A percentile compares a stretch with the other conserved stretches of the same genome.
Conservation (phyloP, 2,888 invertebrate genomes). For the Epiblema foenella region DNA sequence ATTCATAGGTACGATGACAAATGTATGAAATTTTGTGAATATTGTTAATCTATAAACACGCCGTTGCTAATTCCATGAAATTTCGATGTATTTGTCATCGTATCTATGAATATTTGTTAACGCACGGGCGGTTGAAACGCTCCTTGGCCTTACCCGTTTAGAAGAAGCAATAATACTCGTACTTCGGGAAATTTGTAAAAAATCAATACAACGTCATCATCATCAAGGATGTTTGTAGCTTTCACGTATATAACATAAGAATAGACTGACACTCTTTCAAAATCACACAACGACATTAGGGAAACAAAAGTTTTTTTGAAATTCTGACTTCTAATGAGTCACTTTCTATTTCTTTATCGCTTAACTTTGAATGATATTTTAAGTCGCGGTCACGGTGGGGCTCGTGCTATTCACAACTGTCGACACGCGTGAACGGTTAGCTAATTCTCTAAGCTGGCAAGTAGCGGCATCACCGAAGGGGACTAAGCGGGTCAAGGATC, state of each 20-base stretch:
- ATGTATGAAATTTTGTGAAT: too few relatives aligned
- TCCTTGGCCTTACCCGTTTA: too few relatives aligned
- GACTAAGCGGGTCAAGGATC: slow-evolving; percentile 58
- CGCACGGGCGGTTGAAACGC: too few relatives aligned
- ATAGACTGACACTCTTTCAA: slow-evolving; percentile 26
- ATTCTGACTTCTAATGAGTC: slow-evolving; percentile 46
- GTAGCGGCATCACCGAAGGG: slow-evolving; percentile 39
- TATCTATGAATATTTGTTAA: too few relatives aligned
- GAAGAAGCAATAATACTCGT: neutral
- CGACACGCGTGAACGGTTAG: slow-evolving; percentile 56
- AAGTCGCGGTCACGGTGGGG: slow-evolving; percentile 56
- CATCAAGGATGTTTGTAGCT: slow-evolving; percentile 25
- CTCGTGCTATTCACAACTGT: slow-evolving; percentile 52
- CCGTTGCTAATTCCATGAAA: too few relatives aligned
- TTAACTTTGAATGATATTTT: slow-evolving; percentile 53
- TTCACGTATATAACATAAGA: slow-evolving; percentile 12
- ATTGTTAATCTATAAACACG: too few relatives aligned
- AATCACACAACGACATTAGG: slow-evolving; percentile 41
- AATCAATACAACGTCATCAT: neutral
- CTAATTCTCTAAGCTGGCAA: slow-evolving; percentile 50
- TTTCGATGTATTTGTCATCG: too few relatives aligned
- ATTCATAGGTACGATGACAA: too few relatives aligned
- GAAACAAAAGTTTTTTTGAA: slow-evolving; percentile 46
- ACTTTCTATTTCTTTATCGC: slow-evolving; percentile 54
- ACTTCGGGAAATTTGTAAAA: neutral